Conservation (phyloP, 2,113 vertebrate species). For the Hemiprocne comata region DNA sequence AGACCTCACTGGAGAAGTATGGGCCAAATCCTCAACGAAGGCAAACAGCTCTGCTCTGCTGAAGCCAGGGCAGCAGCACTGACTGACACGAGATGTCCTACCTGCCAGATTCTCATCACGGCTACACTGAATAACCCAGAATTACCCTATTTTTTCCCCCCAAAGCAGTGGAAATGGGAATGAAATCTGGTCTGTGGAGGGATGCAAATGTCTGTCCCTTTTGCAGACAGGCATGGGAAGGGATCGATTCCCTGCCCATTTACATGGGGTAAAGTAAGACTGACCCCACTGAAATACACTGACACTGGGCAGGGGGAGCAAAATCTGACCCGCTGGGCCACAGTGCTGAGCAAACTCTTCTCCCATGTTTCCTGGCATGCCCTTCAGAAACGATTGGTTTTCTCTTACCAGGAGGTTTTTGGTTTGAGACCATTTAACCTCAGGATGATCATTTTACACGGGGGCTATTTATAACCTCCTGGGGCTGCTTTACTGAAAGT, state of each 20-base stretch:
- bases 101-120: neutral
- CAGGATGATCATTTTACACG: slow-evolving; percentile 28
- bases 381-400: slow-evolving; percentile 20
- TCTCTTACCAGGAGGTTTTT: slow-evolving; percentile 31
- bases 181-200: neutral
- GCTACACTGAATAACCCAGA: neutral
- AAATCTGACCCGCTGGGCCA: neutral
- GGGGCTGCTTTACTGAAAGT: slow-evolving; percentile 39
- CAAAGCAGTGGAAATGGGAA: neutral
- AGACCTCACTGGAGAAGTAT: slow-evolving; percentile 12
- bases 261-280: neutral
- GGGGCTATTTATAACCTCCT: slow-evolving; percentile 61
- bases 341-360: neutral
- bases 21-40: neutral
- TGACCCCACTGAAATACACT: neutral
- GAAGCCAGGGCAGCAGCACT: neutral
- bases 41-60: neutral
- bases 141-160: neutral
- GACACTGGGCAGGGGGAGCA: neutral
- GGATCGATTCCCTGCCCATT: neutral
- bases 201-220: fast-evolving
- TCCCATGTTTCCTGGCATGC: neutral
- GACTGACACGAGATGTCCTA: neutral
- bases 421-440: slow-evolving; percentile 62
- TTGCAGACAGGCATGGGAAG: neutral